Evolutionary conservation across 2,797 vertebrate genomes (phyloP).

Genomic region (Carapus acus): DNA sequence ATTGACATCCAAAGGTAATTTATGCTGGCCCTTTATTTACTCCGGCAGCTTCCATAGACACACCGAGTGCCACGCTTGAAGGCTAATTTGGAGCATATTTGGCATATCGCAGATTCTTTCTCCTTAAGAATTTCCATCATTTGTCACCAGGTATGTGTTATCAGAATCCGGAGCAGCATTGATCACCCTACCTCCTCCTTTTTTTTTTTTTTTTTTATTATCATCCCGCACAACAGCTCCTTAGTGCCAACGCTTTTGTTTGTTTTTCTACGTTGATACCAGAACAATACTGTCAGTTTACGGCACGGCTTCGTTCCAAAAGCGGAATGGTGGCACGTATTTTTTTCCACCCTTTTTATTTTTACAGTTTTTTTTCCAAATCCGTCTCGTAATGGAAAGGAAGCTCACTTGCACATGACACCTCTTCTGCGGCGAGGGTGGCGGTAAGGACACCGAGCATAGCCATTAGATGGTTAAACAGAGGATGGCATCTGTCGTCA

Average conservation of each 20-base stretch:
- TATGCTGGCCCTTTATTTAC: conserved; percentile 77
- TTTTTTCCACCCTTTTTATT: no score
- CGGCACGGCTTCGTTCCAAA: conserved; percentile 62
- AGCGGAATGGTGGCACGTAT: conserved; percentile 59
- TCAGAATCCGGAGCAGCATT: conserved; percentile 71
- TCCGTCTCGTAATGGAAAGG: conserved; percentile 64
- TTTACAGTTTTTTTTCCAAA: no score
- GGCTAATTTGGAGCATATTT: conserved; percentile 75
- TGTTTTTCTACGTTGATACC: conserved; percentile 61
- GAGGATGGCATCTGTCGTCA: conserved; percentile 61
- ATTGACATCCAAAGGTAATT: conserved; percentile 77
- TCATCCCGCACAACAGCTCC: conserved; percentile 65
- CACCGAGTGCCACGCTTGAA: conserved; percentile 65
- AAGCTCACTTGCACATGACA: conserved; percentile 63
- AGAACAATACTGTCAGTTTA: conserved; percentile 71
- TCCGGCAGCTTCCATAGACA: conserved; percentile 50
- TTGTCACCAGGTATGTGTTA: conserved; percentile 71
- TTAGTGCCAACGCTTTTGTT: conserved; percentile 69
- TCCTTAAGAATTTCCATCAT: conserved; percentile 70
- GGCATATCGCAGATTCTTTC: conserved; percentile 64
- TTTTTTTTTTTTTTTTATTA: conserved; percentile 54
- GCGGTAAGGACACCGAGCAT: conserved; percentile 54
- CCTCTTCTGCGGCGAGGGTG: conserved; percentile 51
- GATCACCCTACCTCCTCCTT: conserved; percentile 68
- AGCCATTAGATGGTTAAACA: conserved; percentile 69